These are phyloP conservation scores for Graphium colonna DNA, from an alignment of 2,888 invertebrate species.

Conservation along the genomic window DNA sequence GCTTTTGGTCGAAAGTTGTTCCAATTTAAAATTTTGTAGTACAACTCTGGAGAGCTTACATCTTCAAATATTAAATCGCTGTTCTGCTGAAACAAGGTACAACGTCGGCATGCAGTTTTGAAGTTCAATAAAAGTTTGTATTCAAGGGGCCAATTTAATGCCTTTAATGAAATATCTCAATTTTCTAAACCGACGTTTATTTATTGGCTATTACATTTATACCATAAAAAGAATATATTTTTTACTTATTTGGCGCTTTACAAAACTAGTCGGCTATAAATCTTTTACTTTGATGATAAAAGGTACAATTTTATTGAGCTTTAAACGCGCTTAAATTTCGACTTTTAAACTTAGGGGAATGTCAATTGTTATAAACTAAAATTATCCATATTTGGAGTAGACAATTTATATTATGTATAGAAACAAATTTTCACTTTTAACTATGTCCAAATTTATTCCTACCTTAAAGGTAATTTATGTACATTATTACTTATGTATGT, in stretches of 20 bases:
- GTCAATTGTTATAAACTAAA: too few relatives aligned
- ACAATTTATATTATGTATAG: too few relatives aligned
- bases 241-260: neutral
- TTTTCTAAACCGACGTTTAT: neutral
- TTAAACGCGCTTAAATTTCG: too few relatives aligned
- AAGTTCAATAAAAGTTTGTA: conserved; percentile 18
- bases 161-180: conserved; percentile 9
- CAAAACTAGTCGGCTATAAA: neutral
- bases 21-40: conserved; percentile 10
- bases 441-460: too few relatives aligned
- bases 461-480: too few relatives aligned
- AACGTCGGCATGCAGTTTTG: conserved; percentile 17
- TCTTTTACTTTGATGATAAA: neutral
- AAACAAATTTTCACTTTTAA: too few relatives aligned
- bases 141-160: conserved; percentile 10
- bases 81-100: conserved; percentile 17
- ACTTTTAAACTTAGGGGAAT: too few relatives aligned
- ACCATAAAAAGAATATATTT: neutral
- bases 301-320: too few relatives aligned
- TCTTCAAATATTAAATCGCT: conserved; percentile 22
- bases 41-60: conserved; percentile 12
- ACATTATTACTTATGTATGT: too few relatives aligned
- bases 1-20: conserved; percentile 6
- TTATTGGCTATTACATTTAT: neutral
- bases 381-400: too few relatives aligned